Percentiles rank a stretch among this genome's conserved stretches.
These are phyloP conservation scores for Lochmaea capreae DNA, from an alignment of 2,888 invertebrate species.

Conservation along the genomic window DNA sequence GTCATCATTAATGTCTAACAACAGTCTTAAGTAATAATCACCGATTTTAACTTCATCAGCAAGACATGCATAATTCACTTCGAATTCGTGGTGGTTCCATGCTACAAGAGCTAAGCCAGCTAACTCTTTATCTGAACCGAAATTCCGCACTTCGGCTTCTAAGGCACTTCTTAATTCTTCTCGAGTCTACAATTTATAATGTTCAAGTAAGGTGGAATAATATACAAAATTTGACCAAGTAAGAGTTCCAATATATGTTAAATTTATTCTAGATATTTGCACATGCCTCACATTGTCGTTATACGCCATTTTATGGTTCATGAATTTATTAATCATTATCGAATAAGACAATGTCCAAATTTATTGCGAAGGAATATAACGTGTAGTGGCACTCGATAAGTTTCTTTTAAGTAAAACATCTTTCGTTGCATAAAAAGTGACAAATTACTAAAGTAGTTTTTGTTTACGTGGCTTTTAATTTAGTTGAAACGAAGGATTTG, in stretches of 20 bases:
- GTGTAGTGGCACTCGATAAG: no score
- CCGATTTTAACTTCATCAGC: constrained; percentile 98
- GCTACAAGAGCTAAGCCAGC: constrained; percentile 84
- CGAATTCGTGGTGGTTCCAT: constrained; percentile 99
- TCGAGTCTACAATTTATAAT: constrained; percentile 75
- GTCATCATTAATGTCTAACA: constrained; percentile 91
- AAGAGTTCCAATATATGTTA: neutral
- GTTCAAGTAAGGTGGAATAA: neutral
- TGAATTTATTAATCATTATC: no score
- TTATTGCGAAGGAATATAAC: no score
- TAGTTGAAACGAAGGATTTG: no score
- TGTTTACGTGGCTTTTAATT: no score
- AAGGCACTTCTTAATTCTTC: constrained; percentile 93
- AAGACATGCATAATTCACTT: constrained; percentile 93
- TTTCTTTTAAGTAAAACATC: no score
- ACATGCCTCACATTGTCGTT: no score
- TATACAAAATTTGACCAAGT: neutral
- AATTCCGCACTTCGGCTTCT: constrained; percentile 92
- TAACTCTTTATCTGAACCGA: constrained; percentile 90
- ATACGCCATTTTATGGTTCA: no score
- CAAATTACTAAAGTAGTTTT: no score
- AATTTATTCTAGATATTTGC: no score
- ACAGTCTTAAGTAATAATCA: constrained; percentile 94
- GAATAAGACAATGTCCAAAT: no score
- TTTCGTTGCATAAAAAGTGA: no score